Evolutionary conservation across 2,797 vertebrate species (phyloP), one percentile per base, ranked within the genome.

Genomic region (Myoxocephalus aenaeus): DNA sequence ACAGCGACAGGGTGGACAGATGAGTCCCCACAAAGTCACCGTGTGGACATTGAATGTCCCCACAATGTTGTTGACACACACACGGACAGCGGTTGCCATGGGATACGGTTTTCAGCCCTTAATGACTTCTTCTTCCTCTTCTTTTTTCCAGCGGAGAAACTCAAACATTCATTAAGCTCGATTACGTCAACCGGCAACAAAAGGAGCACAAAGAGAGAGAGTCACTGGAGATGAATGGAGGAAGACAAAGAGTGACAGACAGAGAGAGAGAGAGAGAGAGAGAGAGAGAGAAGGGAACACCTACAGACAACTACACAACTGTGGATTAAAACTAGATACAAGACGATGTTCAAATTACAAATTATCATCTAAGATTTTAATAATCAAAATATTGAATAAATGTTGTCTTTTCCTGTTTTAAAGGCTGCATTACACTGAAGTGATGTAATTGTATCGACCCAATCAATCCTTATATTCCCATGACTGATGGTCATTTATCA

Each of bases 121-220:
- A 83, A 86, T 85, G 83, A 82, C 86, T 89, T 86, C 82, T 89
- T 86, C 82, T 79, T 82, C 71, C 65, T 83, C 77, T 69, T 40
- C 40, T 42, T 83, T 77, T 85, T 77, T 75, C 50, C 56, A 80
- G 77, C 53, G 48, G 59, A 84, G 90, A 92, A 92, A 90, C 81
- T 90, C 90, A 90, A 91, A 91, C 89, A 90, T 90, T 89, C 87
- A 88, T 82, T 91, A 69, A 65, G 84, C 81, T 86, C 22, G 54
- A 83, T 87, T 84, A 89, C 83, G 81, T 90, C 90, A 92, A 63
- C 65, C 54, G 5, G 51, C 71, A 65, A 90, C 85, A 90, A 88
- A 89, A 71, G 48, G 89, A 67, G 69, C 54, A 86, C 76, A 86
- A 78, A 87, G 80, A 72, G 36, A 29, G 71, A 77, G 87, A 86